phyloP scores from a whole-genome alignment of 2,888 invertebrate genomes.

The Chydorus sphaericus region DNA sequence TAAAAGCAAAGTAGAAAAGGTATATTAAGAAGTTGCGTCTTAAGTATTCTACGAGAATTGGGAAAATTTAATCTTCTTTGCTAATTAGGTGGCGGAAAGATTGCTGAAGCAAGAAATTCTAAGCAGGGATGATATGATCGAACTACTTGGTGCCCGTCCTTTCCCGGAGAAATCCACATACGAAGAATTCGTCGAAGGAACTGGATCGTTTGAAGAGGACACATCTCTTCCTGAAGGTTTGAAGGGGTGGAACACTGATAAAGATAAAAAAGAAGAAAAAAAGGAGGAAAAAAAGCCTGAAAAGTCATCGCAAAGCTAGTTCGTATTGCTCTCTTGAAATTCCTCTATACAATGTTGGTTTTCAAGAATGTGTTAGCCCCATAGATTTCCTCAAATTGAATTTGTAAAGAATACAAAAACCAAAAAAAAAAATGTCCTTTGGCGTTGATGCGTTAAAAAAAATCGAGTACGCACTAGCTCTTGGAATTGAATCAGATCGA shows the following conservation, averaged over 20 bases:
- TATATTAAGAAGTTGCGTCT: conserved; percentile 23
- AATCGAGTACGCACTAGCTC: too few relatives aligned
- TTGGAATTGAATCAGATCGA: too few relatives aligned
- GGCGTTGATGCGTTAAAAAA: too few relatives aligned
- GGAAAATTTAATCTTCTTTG: neutral
- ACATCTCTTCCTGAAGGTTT: conserved; percentile 86
- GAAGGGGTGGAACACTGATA: conserved; percentile 67
- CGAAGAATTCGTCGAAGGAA: conserved; percentile 97
- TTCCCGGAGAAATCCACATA: conserved; percentile 98
- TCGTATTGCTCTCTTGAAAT: too few relatives aligned
- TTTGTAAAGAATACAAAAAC: too few relatives aligned
- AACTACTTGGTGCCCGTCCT: conserved; percentile 80
- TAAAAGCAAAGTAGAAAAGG: conserved; percentile 72
- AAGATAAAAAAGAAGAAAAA: conserved; percentile 6
- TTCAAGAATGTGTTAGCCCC: too few relatives aligned
- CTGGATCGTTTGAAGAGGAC: conserved; percentile 94
- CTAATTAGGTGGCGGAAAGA: conserved; percentile 40
- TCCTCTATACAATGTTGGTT: too few relatives aligned
- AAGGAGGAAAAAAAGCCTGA: conserved; percentile 1
- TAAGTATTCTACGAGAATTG: neutral
- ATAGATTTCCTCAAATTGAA: too few relatives aligned
- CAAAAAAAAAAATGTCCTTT: too few relatives aligned
- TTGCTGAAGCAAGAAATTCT: conserved; percentile 87
- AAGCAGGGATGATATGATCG: conserved; percentile 93
- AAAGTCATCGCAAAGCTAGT: neutral